phyloP scores from a whole-genome alignment of 1,140 invertebrate genomes.

The Stenopsyche tienmushanensis region DNA sequence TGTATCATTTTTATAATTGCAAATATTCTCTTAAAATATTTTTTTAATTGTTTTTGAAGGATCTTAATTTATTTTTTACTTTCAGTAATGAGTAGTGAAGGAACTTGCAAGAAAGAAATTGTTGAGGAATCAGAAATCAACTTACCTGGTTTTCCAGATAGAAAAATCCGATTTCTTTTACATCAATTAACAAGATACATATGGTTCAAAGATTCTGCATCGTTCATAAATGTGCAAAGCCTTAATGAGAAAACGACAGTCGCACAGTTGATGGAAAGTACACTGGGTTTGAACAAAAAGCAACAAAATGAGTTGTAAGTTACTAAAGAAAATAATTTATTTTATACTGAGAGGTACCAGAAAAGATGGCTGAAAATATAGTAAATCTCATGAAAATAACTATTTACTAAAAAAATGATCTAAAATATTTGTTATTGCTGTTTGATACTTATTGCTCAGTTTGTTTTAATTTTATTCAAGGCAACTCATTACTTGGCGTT shows the following conservation, averaged over 20 bases:
- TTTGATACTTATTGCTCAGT: not conserved
- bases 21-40: no score
- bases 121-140: constrained; percentile 51
- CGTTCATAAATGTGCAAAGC: constrained; percentile 54
- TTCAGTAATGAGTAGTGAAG: constrained; percentile 54
- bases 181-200: constrained; percentile 58
- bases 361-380: no score
- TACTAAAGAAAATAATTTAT: constrained; percentile 13
- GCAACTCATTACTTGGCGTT: no score
- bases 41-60: no score
- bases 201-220: constrained; percentile 53
- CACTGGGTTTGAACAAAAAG: constrained; percentile 53
- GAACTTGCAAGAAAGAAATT: constrained; percentile 48
- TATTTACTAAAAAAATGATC: not conserved
- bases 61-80: constrained; percentile 31
- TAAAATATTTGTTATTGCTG: not conserved
- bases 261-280: constrained; percentile 54
- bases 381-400: not conserved
- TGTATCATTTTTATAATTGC: no score
- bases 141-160: constrained; percentile 50
- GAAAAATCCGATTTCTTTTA: constrained; percentile 54
- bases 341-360: no score
- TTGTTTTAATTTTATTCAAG: not conserved
- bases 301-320: constrained; percentile 57
- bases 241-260: constrained; percentile 56